Evolutionary conservation across 2,888 invertebrate species (phyloP).

Genomic region (Dryobotodes eremita): DNA sequence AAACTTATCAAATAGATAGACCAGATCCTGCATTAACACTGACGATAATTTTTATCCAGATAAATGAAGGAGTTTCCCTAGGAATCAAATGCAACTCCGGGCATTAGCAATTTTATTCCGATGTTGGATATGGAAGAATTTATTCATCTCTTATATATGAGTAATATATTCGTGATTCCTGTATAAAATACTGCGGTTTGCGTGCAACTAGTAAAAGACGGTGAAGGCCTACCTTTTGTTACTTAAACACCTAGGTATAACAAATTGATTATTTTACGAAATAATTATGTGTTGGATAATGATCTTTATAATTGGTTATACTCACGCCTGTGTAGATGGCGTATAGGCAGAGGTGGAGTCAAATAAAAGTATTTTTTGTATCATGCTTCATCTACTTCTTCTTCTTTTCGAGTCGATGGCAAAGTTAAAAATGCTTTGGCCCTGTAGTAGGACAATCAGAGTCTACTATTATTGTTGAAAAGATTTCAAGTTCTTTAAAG

Average conservation of each 20-base stretch:
- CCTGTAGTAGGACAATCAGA: no score
- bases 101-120: neutral
- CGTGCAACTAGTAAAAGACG: constrained; percentile 51
- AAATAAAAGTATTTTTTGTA: neutral
- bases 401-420: no score
- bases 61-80: neutral
- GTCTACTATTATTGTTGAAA: no score
- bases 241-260: constrained; percentile 31
- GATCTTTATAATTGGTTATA: constrained; percentile 48
- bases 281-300: constrained; percentile 53
- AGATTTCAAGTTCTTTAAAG: no score
- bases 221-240: constrained; percentile 61
- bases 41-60: no score
- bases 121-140: neutral
- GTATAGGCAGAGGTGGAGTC: neutral
- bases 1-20: no score
- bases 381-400: no score
- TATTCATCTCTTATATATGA: constrained; percentile 17
- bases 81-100: neutral
- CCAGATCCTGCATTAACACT: no score
- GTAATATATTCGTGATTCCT: constrained; percentile 47
- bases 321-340: constrained; percentile 2
- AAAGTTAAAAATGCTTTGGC: no score
- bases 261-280: constrained; percentile 59
- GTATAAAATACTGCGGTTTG: constrained; percentile 31